Evolutionary conservation across 2,797 vertebrate genomes (phyloP).

Genomic region (Cynodonichthys magdalenae): DNA sequence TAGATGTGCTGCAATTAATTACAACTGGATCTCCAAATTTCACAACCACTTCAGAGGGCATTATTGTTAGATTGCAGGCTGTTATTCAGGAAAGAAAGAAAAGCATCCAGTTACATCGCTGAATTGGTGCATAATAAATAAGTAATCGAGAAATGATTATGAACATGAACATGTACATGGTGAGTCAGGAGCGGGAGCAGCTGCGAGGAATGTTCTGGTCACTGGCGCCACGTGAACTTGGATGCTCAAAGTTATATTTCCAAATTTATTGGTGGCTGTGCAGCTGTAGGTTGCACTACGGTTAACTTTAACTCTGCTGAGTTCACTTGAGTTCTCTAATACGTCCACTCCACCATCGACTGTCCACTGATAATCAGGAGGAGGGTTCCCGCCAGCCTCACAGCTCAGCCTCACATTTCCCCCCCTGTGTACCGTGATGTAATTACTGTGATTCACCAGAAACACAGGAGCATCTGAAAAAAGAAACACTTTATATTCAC

Average conservation of each 20-base stretch:
- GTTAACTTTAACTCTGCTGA: conserved; percentile 5
- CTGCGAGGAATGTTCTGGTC: background rate
- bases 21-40: conserved; percentile 47
- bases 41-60: conserved; percentile 50
- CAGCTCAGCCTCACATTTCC: conserved; percentile 23
- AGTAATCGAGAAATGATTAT: background rate
- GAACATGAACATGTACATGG: conserved; percentile 19
- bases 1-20: conserved; percentile 50
- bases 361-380: conserved; percentile 36
- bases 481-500: background rate
- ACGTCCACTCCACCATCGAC: background rate
- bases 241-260: conserved; percentile 1
- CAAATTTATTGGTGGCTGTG: conserved; percentile 33
- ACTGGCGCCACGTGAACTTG: background rate
- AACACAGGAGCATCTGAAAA: conserved; percentile 26
- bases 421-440: fast-evolving
- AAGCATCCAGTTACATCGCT: too few species aligned
- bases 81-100: conserved; percentile 6
- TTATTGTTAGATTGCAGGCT: conserved; percentile 40
- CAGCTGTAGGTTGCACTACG: conserved; percentile 8
- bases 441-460: fast-evolving
- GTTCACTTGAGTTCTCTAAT: fast-evolving
- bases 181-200: background rate
- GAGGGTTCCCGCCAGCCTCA: conserved; percentile 36
- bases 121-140: background rate